phyloP scores from a whole-genome alignment of 2,797 vertebrate species.

The Gymnoscopelus braueri region DNA sequence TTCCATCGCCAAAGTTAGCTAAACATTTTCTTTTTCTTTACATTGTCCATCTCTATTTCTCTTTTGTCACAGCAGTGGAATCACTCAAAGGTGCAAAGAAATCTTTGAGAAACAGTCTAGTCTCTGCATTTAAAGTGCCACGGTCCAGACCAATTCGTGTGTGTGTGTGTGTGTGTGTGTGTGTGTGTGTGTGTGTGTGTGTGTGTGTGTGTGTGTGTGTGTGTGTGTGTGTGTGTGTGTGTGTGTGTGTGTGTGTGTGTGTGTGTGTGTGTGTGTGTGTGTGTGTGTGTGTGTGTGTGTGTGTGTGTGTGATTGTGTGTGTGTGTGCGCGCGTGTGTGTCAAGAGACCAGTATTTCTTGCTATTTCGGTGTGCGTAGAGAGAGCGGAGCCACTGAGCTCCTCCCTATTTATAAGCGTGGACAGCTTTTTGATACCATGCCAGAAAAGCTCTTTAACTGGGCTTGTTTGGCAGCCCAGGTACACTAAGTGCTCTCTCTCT shows the following conservation, averaged over 20 bases:
- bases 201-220: too few species aligned
- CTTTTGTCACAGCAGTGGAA: too few species aligned
- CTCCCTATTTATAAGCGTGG: slow-evolving; percentile 37
- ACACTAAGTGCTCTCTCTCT: slow-evolving; percentile 61
- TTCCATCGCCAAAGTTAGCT: too few species aligned
- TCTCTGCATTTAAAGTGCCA: too few species aligned
- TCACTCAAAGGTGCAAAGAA: too few species aligned
- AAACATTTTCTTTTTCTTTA: too few species aligned
- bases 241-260: slow-evolving; percentile 4
- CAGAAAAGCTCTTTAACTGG: slow-evolving; percentile 66
- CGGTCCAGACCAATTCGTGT: background rate
- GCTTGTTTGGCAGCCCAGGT: slow-evolving; percentile 61
- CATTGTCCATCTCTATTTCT: too few species aligned
- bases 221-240: slow-evolving; percentile 3
- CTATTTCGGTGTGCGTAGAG: slow-evolving; percentile 21
- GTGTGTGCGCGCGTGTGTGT: slow-evolving; percentile 23
- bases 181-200: too few species aligned
- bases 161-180: slow-evolving; percentile 7
- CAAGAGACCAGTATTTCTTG: background rate
- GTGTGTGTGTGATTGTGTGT: slow-evolving; percentile 10
- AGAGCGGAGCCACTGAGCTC: background rate
- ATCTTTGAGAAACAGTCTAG: too few species aligned
- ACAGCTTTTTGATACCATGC: slow-evolving; percentile 60
- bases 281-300: slow-evolving; percentile 1
- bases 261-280: background rate